Base-by-base conservation (phyloP, 2,888 invertebrate species). In the Sclerodermus sp. region DNA sequence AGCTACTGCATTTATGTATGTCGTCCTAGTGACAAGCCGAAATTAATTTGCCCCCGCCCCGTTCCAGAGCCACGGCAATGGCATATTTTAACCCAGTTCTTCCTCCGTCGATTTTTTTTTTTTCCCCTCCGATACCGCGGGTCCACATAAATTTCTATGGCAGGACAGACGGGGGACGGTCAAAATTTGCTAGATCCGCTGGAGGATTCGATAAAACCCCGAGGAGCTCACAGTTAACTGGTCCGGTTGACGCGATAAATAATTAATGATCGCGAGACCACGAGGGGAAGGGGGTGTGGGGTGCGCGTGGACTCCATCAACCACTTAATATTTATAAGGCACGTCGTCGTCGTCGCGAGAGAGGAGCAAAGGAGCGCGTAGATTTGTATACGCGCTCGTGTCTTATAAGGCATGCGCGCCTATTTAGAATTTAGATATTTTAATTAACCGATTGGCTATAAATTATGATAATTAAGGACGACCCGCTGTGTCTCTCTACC, bases 361-460 rank as follows among this genome's bases (percentile, higher is more conserved):
- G 56, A 48, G 44, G 50, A 45, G 49, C 50, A 23, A 23, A 44
- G 48, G 32, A 34, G 50, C 50, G 47, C 30, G 43, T n/a, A 48
- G 45, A 43, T 41, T 50, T 44, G 44, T 53, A 59, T 58, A 61
- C n/a, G n/a, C n/a, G n/a, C n/a, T 62, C 54, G 54, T 46, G 45
- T 50, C 48, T 64, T 62, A 65, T 67, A 60, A 47, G 58, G 54
- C 51, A 52, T 62, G 60, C n/a, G n/a, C n/a, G n/a, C n/a, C n/a
- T n/a, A n/a, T n/a, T n/a, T 54, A 49, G 58, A 70, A 73, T 75
- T 75, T 75, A 69, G 74, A 76, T 75, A 74, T 75, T 75, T 75
- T 76, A 74, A 76, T 75, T 74, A 74, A 68, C 66, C 65, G 66
- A 70, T 71, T 57, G 69, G 68, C 71, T 62, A 74, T 74, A 76